Evolutionary conservation across 2,797 vertebrate species (phyloP), one percentile per base, ranked within the genome.

Genomic region (Strix occidentalis): DNA sequence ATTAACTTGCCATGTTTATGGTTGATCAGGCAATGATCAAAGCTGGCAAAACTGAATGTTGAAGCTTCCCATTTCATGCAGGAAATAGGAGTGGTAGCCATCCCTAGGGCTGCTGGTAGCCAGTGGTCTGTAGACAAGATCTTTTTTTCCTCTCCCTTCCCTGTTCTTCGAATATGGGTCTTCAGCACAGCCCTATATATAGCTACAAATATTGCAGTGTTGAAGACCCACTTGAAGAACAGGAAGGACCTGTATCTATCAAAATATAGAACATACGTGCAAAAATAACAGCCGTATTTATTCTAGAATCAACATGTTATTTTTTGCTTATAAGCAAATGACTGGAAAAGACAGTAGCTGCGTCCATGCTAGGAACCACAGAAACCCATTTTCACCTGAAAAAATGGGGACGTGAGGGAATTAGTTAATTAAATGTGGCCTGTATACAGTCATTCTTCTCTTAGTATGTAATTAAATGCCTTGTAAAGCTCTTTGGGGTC

Each of bases 351-450:
- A 56, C 56, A 87, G 45, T 84, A 87, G 54, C 60, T 37, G 29
- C 92, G 84, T 60, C 88, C 90, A 14, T 46, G n/a, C 72, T 68
- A 41, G 89, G 80, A 95, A 45, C 78, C 16, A 43, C 71, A 89
- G 56, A 96, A 94, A 94, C 85, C 74, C 35, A 57, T 95, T 95
- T 97, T 92, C 91, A 94, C 92, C 94, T 95, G 91, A 96, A 81
- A 93, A 83, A 84, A 86, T 15, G 51, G 50, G 33, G 63, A 70
- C 71, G 48, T 35, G 76, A 96, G 94, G 86, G 94, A 96, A 92
- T 95, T 93, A 82, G 72, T 87, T 96, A 93, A 96, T 98, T 93
- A 95, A 97, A 92, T 58, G 74, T 91, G 87, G 25, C 37, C 71
- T 56, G 26, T 74, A 16, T 54, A 17, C 31, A 76, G 81, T 66